Evolutionary conservation across 2,797 vertebrate species (phyloP).

Genomic region (Streptopelia turtur): DNA sequence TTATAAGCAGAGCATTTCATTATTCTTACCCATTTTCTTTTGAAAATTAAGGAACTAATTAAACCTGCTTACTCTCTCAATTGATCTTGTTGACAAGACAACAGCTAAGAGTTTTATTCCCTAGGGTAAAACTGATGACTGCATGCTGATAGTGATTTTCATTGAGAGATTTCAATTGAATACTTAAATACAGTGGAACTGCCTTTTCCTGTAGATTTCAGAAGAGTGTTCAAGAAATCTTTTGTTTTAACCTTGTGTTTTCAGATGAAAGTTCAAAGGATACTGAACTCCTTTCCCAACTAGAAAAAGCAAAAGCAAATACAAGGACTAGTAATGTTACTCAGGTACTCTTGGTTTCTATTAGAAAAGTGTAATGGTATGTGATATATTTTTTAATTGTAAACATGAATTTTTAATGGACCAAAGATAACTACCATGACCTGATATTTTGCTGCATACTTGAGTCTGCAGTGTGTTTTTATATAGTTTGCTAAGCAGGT

Average conservation of each 20-base stretch:
- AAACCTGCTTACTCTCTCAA: background rate
- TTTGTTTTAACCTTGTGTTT: background rate
- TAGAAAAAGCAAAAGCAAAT: background rate
- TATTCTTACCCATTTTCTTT: conserved; percentile 5
- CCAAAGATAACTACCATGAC: background rate
- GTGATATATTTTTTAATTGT: background rate
- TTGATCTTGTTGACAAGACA: background rate
- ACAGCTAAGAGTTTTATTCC: background rate
- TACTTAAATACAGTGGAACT: background rate
- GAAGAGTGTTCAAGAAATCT: background rate
- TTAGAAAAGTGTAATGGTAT: background rate
- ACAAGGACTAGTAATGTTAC: background rate
- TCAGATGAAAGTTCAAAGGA: background rate
- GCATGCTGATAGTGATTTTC: background rate
- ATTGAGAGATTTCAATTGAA: background rate
- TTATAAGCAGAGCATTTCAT: background rate
- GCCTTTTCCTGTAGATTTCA: background rate
- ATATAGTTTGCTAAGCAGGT: background rate
- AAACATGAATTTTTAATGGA: background rate
- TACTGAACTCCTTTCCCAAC: background rate
- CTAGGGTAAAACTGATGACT: background rate
- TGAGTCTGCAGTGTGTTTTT: background rate
- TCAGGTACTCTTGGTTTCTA: background rate
- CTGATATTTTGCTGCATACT: background rate
- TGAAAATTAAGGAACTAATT: conserved; percentile 43